Percentiles rank a stretch among this genome's conserved stretches.
These are phyloP conservation scores for Anoplopoma fimbria DNA, from an alignment of 2,113 vertebrate genomes.

Conservation along the genomic window DNA sequence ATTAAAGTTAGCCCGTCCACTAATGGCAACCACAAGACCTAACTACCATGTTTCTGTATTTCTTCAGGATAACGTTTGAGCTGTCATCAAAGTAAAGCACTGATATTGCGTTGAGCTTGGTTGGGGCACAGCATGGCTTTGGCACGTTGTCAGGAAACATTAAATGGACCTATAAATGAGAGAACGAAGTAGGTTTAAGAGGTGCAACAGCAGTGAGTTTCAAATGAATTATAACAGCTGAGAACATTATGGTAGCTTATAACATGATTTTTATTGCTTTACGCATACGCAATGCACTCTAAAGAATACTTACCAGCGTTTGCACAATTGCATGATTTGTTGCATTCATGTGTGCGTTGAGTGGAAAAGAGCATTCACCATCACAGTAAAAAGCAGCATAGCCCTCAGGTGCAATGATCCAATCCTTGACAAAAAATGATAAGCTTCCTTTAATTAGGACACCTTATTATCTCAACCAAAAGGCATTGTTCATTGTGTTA, in stretches of 20 bases:
- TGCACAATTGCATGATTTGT: slow-evolving; percentile 99
- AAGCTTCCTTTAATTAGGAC: slow-evolving; percentile 16
- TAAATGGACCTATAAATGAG: slow-evolving; percentile 91
- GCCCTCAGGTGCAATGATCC: slow-evolving; percentile 98
- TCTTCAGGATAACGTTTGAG: slow-evolving; percentile 99
- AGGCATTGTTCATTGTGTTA: not conserved
- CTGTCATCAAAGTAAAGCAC: slow-evolving; percentile 99
- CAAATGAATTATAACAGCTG: slow-evolving; percentile 29
- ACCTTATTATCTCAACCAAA: not conserved
- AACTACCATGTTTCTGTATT: slow-evolving; percentile 99
- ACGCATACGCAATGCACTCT: not conserved
- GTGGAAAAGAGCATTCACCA: slow-evolving; percentile 97
- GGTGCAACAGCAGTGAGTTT: slow-evolving; percentile 27
- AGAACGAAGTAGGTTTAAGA: slow-evolving; percentile 40
- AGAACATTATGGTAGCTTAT: slow-evolving; percentile 21
- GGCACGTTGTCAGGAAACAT: slow-evolving; percentile 99
- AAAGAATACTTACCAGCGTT: slow-evolving; percentile 88
- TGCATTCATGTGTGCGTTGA: slow-evolving; percentile 99
- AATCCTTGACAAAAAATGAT: slow-evolving; percentile 86
- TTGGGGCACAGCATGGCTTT: slow-evolving; percentile 98
- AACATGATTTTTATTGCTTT: slow-evolving; percentile 23
- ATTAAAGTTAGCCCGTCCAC: slow-evolving; percentile 47
- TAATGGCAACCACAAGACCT: slow-evolving; percentile 98
- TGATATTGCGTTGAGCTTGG: slow-evolving; percentile 99
- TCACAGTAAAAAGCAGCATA: slow-evolving; percentile 99